phyloP scores from a whole-genome alignment of 2,797 vertebrate genomes.

The Malacoraja senta region DNA sequence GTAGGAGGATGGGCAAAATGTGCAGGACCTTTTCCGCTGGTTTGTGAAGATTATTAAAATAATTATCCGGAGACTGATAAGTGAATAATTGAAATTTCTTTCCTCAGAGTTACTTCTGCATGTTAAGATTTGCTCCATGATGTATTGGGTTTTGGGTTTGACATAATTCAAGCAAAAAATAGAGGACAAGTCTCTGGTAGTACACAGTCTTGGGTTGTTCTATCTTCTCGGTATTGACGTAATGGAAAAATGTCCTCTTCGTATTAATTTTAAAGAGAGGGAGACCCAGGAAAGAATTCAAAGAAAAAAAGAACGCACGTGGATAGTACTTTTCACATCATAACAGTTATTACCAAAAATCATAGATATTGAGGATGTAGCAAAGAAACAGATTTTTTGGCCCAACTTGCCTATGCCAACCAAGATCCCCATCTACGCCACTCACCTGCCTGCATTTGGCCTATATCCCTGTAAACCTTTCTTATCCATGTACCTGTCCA shows the following conservation, averaged over 20 bases:
- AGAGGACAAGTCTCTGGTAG: not conserved
- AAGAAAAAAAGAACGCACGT: not conserved
- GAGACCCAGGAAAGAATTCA: not conserved
- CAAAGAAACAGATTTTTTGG: too few relatives aligned
- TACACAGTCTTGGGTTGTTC: not conserved
- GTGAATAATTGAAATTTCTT: too few relatives aligned
- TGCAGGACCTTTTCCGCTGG: not conserved
- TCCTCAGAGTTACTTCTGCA: not conserved
- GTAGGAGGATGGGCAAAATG: not conserved
- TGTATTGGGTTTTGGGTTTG: not conserved
- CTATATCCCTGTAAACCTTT: too few relatives aligned
- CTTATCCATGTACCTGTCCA: too few relatives aligned
- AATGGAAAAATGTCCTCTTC: not conserved
- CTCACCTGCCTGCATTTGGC: too few relatives aligned
- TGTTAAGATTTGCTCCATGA: not conserved
- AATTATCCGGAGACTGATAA: not conserved
- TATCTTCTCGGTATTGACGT: not conserved
- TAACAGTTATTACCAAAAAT: not conserved
- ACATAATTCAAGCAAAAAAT: not conserved
- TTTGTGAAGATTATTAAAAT: not conserved
- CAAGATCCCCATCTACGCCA: too few relatives aligned
- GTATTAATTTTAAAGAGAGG: not conserved
- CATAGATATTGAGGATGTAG: too few relatives aligned
- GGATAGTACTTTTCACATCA: not conserved
- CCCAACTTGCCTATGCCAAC: too few relatives aligned